phyloP scores from a whole-genome alignment of 2,888 invertebrate genomes.

The Nesidiocoris tenuis region DNA sequence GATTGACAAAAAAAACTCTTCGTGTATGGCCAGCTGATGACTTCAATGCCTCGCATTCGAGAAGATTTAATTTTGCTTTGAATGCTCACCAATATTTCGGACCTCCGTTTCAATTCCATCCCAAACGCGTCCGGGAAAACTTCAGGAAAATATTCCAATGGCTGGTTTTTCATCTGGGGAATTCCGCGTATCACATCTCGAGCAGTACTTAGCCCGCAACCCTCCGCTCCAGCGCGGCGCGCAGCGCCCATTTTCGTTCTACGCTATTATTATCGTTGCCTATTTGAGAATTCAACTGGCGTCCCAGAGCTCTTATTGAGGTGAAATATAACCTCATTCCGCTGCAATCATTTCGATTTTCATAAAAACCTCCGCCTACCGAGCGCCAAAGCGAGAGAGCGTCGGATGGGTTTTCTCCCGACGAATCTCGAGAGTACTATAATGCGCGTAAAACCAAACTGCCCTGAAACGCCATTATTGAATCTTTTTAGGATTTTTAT shows the following conservation, averaged over 20 bases:
- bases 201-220: neutral
- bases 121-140: neutral
- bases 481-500: neutral
- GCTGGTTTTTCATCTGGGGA: neutral
- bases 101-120: neutral
- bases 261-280: conserved; percentile 16
- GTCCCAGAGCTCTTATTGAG: conserved; percentile 25
- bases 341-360: conserved; percentile 29
- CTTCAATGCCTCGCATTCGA: no score
- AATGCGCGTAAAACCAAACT: neutral
- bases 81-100: neutral
- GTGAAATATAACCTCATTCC: conserved; percentile 38
- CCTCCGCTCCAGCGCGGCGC: neutral
- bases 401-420: neutral
- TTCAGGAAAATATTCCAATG: neutral
- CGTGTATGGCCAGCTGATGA: no score
- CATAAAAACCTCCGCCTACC: conserved; percentile 11
- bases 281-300: conserved; percentile 33
- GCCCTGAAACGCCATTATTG: neutral
- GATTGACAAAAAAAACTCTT: no score
- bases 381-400: neutral
- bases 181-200: neutral
- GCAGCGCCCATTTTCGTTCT: neutral
- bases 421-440: neutral
- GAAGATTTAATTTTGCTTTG: no score